Percentiles rank a stretch among this genome's conserved stretches.
Conservation (phyloP, 2,888 invertebrate species). For the Imbricaverruca yamaguchii region DNA sequence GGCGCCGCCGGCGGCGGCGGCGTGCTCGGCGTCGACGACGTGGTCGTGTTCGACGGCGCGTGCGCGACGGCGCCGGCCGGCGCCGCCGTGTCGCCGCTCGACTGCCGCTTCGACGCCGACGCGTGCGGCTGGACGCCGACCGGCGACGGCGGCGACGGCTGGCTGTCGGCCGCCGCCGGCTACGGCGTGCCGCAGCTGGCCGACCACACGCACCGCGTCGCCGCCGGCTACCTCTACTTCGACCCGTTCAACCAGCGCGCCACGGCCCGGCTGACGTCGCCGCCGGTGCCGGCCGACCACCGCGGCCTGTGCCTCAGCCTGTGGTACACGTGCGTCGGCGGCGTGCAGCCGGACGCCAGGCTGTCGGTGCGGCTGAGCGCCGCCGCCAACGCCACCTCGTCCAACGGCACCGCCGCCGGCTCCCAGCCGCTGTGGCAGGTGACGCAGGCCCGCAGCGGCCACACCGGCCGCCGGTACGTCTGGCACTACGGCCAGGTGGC, state of each 20-base stretch:
- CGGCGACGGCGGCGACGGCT: background rate
- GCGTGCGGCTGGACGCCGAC: background rate
- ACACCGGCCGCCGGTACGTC: background rate
- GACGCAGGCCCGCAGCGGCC: constrained; percentile 1
- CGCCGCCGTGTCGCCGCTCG: constrained; percentile 1
- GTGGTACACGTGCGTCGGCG: constrained; percentile 20
- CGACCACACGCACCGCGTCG: constrained; percentile 13
- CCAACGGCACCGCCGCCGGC: background rate
- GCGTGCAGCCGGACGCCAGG: background rate
- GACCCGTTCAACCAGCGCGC: constrained; percentile 22
- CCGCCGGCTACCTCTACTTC: constrained; percentile 5
- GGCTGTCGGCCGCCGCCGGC: background rate
- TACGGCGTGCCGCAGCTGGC: background rate
- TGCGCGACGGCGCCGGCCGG: background rate
- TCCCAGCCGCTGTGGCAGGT: background rate
- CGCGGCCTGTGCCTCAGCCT: constrained; percentile 6
- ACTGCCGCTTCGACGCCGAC: constrained; percentile 3
- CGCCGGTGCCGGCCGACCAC: background rate
- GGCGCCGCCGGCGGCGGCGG: background rate
- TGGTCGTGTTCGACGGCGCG: background rate
- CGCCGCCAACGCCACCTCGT: background rate
- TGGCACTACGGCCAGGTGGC: constrained; percentile 14
- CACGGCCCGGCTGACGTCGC: background rate
- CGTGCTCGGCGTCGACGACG: constrained; percentile 12
- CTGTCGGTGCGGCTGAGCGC: background rate